phyloP scores from a whole-genome alignment of 2,797 vertebrate species.

The Pogoniulus pusillus region DNA sequence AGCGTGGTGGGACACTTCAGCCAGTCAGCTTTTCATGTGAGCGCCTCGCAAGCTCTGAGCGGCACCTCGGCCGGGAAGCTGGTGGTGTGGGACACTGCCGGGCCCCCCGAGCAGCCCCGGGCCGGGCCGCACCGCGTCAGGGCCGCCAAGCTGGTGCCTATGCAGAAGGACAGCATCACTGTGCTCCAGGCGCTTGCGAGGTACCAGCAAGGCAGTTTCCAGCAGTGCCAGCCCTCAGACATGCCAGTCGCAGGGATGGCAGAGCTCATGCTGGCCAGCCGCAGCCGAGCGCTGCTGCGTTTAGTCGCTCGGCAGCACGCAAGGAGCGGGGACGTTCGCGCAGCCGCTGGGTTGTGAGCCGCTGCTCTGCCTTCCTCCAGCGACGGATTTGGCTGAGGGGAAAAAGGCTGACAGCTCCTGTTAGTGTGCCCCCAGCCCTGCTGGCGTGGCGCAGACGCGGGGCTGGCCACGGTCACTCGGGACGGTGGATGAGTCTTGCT shows the following conservation, averaged over 20 bases:
- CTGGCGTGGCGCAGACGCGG: background rate
- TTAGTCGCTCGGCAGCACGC: background rate
- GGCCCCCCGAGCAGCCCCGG: background rate
- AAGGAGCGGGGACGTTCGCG: background rate
- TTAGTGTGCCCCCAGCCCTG: background rate
- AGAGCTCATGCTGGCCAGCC: background rate
- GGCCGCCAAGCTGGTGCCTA: conserved; percentile 76
- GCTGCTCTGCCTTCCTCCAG: background rate
- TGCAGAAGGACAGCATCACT: conserved; percentile 85
- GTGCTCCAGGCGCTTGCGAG: conserved; percentile 80
- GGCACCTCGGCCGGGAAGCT: conserved; percentile 80
- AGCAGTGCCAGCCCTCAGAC: rapidly evolving
- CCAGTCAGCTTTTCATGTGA: conserved; percentile 85
- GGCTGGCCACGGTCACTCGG: rapidly evolving
- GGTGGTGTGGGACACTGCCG: conserved; percentile 80
- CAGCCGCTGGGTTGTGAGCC: background rate
- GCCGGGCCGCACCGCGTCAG: conserved; percentile 13
- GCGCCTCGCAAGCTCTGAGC: conserved; percentile 75
- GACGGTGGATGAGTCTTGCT: background rate
- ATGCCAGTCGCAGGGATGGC: background rate
- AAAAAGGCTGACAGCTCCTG: background rate
- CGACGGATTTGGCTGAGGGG: background rate
- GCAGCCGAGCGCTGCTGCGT: rapidly evolving
- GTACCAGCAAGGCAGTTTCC: conserved; percentile 45
- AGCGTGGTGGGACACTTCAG: conserved; percentile 76